Evolutionary conservation across 1,140 invertebrate species (phyloP).

Genomic region (Eupristina koningsbergeri): DNA sequence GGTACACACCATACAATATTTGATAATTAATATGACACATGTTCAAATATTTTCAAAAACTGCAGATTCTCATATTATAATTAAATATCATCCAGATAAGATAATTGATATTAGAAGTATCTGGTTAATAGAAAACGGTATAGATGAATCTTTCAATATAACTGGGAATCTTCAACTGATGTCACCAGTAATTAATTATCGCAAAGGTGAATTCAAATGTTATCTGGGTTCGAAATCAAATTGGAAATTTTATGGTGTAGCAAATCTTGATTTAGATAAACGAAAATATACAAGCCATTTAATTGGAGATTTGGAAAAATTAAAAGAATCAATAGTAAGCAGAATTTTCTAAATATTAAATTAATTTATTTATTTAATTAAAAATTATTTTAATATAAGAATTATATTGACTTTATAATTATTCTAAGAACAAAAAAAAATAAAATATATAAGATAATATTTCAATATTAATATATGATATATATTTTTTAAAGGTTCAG

Average conservation of each 20-base stretch:
- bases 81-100: constrained; percentile 74
- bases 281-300: constrained; percentile 76
- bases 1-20: constrained; percentile 74
- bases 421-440: no score
- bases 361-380: background rate
- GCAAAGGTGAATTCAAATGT: constrained; percentile 77
- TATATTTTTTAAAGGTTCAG: constrained; percentile 56
- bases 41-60: constrained; percentile 69
- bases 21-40: constrained; percentile 75
- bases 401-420: no score
- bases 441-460: no score
- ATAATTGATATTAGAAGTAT: constrained; percentile 74
- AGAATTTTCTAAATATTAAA: background rate
- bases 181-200: constrained; percentile 78
- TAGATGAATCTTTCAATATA: constrained; percentile 70
- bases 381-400: no score
- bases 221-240: constrained; percentile 77
- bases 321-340: constrained; percentile 67
- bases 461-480: no score
- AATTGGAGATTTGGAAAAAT: constrained; percentile 60
- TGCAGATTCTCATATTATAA: constrained; percentile 72
- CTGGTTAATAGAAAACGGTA: constrained; percentile 73
- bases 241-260: constrained; percentile 77
- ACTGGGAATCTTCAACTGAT: constrained; percentile 75
- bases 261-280: constrained; percentile 80